phyloP scores from a whole-genome alignment of 2,888 invertebrate species.

The Cepaea hortensis region DNA sequence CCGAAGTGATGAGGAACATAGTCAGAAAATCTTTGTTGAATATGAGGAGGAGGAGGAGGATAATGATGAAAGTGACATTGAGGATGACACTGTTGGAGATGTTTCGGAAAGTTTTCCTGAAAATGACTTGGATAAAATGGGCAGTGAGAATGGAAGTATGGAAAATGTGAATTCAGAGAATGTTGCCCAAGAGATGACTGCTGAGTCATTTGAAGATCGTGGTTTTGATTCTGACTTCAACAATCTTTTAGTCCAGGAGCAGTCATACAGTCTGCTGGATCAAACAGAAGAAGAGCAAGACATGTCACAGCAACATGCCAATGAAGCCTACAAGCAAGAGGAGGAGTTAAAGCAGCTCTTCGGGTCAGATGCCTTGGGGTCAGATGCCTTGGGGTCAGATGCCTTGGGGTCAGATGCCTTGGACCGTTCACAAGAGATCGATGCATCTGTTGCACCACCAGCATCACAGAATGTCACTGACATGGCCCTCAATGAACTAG shows the following conservation, averaged over 20 bases:
- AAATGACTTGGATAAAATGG: not conserved
- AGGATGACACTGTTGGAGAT: slow-evolving; percentile 6
- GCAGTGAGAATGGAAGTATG: not conserved
- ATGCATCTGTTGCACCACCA: not conserved
- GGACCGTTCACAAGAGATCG: not conserved
- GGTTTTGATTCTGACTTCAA: not conserved
- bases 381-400: too few relatives aligned
- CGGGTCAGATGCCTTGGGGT: too few relatives aligned
- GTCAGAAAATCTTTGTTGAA: not conserved
- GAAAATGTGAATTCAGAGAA: not conserved
- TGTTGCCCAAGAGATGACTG: not conserved
- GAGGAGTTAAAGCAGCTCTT: not conserved
- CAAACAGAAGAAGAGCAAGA: not conserved
- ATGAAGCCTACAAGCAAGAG: not conserved
- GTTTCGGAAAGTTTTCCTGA: not conserved
- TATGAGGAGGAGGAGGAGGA: not conserved
- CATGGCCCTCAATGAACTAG: slow-evolving; percentile 58
- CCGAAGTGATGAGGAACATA: not conserved
- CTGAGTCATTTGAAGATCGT: too few relatives aligned
- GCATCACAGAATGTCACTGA: slow-evolving; percentile 45
- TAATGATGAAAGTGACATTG: not conserved
- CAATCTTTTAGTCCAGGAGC: not conserved
- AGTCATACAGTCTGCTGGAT: not conserved
- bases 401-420: not conserved
- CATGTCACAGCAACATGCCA: not conserved